Percentiles rank a stretch among this genome's conserved stretches.
Evolutionary conservation across 2,888 invertebrate genomes (phyloP).

Genomic region (Plebejus anna): DNA sequence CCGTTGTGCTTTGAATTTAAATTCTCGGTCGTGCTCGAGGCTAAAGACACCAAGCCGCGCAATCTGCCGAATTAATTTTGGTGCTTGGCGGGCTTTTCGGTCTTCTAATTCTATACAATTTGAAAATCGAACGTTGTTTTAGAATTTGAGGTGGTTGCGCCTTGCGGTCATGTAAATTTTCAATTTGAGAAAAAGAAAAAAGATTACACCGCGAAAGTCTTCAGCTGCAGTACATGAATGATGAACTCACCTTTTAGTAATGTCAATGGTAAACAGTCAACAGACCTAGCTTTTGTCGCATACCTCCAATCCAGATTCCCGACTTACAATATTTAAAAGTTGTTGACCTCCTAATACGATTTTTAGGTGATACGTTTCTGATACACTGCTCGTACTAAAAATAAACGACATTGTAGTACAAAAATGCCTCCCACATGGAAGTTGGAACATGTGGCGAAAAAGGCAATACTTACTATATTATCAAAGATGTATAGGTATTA

Average conservation of each 20-base stretch:
- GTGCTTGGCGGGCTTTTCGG: not conserved
- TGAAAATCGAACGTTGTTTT: not conserved
- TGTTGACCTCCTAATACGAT: constrained; percentile 3
- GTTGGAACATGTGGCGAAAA: constrained; percentile 18
- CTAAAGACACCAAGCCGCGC: constrained; percentile 50
- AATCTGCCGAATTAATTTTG: constrained; percentile 29
- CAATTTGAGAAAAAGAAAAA: not conserved
- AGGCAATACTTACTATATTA: not conserved
- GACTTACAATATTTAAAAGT: not conserved
- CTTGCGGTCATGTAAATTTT: no score
- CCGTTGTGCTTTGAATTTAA: constrained; percentile 64
- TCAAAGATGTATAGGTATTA: not conserved
- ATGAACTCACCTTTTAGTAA: no score
- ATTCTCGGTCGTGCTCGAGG: constrained; percentile 54
- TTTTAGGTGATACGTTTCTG: not conserved
- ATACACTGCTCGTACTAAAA: constrained; percentile 2
- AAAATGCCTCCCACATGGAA: constrained; percentile 21
- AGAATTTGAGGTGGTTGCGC: no score
- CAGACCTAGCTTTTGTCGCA: no score
- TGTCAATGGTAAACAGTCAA: no score
- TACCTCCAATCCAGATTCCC: not conserved
- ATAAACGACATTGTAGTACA: constrained; percentile 10
- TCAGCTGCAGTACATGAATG: no score
- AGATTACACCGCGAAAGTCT: no score
- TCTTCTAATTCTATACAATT: not conserved